These are phyloP conservation scores for Osmoderma eremita DNA, from an alignment of 2,888 invertebrate genomes.

Conservation along the genomic window DNA sequence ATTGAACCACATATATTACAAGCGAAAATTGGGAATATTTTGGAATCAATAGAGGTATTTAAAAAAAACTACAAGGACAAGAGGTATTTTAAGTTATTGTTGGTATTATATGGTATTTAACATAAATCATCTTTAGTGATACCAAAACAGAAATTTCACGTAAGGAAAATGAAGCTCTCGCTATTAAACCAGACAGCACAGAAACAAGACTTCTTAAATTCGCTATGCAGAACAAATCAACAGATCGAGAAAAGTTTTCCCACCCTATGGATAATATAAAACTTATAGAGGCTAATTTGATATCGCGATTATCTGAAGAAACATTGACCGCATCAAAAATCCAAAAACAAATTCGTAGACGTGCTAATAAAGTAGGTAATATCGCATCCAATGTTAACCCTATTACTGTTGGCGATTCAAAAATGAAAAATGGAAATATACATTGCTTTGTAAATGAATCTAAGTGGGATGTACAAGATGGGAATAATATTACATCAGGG, in stretches of 20 bases:
- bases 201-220: conserved; percentile 58
- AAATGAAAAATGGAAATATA: conserved; percentile 46
- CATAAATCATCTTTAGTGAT: conserved; percentile 18
- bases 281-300: conserved; percentile 65
- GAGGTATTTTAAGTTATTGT: conserved; percentile 23
- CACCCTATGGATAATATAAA: conserved; percentile 69
- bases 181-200: conserved; percentile 57
- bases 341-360: conserved; percentile 64
- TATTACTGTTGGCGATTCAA: conserved; percentile 36
- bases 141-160: conserved; percentile 3
- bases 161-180: conserved; percentile 41
- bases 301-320: conserved; percentile 63
- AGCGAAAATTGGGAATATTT: conserved; percentile 37
- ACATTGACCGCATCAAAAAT: conserved; percentile 65
- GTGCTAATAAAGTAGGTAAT: conserved; percentile 48
- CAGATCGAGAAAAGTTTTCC: conserved; percentile 36
- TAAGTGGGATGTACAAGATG: conserved; percentile 64
- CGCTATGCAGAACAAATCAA: conserved; percentile 50
- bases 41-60: conserved; percentile 46
- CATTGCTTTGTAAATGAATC: conserved; percentile 45
- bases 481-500: conserved; percentile 20
- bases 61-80: conserved; percentile 38
- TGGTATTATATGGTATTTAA: conserved; percentile 2
- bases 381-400: conserved; percentile 32
- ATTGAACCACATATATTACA: conserved; percentile 50